These are phyloP conservation scores for Halictus ligatus DNA, from an alignment of 2,888 invertebrate species.

Conservation along the genomic window DNA sequence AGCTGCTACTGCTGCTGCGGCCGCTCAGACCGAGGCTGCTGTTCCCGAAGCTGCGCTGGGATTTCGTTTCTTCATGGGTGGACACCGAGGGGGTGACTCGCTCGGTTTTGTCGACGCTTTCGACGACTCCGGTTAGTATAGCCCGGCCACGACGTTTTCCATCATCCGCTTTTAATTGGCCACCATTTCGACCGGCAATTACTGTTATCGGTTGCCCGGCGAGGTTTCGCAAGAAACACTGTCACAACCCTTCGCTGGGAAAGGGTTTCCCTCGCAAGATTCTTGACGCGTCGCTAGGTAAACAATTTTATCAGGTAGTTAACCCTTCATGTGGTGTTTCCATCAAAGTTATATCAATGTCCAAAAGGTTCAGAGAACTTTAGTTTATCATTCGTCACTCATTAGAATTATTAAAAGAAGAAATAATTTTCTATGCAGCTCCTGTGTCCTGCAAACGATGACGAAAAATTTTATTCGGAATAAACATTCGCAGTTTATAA, in stretches of 20 bases:
- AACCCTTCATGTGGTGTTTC: too few species aligned
- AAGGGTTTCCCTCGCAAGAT: background rate
- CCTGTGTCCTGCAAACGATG: too few species aligned
- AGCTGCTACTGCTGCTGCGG: background rate
- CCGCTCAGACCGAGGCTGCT: background rate
- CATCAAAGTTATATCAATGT: too few species aligned
- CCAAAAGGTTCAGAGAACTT: too few species aligned
- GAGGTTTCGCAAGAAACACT: background rate
- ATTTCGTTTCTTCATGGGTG: conserved; percentile 11
- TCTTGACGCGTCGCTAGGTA: too few species aligned
- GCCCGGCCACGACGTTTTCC: background rate
- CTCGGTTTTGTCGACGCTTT: background rate
- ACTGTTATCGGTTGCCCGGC: background rate
- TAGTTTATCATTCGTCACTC: too few species aligned
- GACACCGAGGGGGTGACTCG: conserved; percentile 12
- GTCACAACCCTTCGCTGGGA: background rate
- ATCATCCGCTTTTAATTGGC: conserved; percentile 6
- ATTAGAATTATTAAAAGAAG: too few species aligned
- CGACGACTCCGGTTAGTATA: background rate
- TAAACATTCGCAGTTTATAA: too few species aligned
- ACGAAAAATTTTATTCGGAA: too few species aligned
- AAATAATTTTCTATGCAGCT: too few species aligned
- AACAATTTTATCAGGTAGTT: too few species aligned
- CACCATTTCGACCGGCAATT: conserved; percentile 8
- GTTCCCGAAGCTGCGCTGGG: background rate